These are phyloP conservation scores for Trogon surrucura DNA, from an alignment of 2,113 vertebrate genomes.

Conservation along the genomic window DNA sequence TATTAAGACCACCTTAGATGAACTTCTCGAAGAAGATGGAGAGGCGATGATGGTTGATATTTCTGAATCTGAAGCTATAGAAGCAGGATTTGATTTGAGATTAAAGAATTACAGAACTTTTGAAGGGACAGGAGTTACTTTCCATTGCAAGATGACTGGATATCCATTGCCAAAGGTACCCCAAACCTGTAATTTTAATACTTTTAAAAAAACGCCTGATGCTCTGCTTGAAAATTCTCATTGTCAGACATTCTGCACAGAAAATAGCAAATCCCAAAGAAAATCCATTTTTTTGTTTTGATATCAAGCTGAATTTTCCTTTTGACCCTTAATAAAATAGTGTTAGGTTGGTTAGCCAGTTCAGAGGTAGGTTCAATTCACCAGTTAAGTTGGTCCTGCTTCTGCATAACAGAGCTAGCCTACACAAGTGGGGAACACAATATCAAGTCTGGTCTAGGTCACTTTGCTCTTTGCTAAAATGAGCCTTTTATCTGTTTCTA, in stretches of 20 bases:
- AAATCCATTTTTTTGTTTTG: background rate
- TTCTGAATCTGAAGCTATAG: slow-evolving; percentile 85
- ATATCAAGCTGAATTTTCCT: background rate
- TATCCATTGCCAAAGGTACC: slow-evolving; percentile 93
- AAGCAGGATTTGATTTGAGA: slow-evolving; percentile 87
- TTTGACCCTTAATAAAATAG: background rate
- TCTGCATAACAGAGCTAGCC: background rate
- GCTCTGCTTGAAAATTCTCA: background rate
- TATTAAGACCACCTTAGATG: slow-evolving; percentile 90
- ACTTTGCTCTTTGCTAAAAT: background rate
- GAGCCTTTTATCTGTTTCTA: background rate
- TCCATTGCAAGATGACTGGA: slow-evolving; percentile 93
- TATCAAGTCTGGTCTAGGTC: background rate
- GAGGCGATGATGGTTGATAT: slow-evolving; percentile 85
- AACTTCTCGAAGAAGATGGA: slow-evolving; percentile 91
- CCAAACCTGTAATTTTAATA: background rate
- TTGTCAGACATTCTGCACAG: background rate
- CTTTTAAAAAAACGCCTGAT: background rate
- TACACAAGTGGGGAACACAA: background rate
- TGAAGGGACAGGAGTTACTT: slow-evolving; percentile 94
- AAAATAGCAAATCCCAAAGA: background rate
- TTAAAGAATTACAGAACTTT: slow-evolving; percentile 95
- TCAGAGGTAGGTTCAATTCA: background rate
- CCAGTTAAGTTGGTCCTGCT: background rate
- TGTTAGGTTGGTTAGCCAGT: background rate